These are phyloP conservation scores for Elanoides forficatus DNA, from an alignment of 2,113 vertebrate species.

Conservation along the genomic window DNA sequence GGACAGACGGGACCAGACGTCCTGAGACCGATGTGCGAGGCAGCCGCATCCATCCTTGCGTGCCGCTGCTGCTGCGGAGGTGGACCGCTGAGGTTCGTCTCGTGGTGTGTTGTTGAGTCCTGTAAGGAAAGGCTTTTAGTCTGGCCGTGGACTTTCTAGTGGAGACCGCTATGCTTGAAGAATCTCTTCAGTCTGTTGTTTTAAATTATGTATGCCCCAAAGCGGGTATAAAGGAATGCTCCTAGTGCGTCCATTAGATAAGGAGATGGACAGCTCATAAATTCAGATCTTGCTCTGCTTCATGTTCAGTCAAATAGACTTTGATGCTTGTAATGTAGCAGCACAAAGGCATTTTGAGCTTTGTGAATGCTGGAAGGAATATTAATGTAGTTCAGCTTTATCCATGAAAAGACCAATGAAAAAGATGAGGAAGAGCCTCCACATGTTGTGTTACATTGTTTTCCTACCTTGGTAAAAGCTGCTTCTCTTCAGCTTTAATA, in stretches of 20 bases:
- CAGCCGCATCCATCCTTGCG: background rate
- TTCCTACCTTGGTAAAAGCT: background rate
- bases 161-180: background rate
- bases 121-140: background rate
- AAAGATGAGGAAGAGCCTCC: background rate
- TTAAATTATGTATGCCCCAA: slow-evolving; percentile 17
- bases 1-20: background rate
- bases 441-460: background rate
- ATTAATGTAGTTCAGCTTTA: slow-evolving; percentile 1
- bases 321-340: slow-evolving; percentile 27
- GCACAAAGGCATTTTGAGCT: slow-evolving; percentile 35
- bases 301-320: slow-evolving; percentile 32
- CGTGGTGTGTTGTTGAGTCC: background rate
- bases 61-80: background rate
- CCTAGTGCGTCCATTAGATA: background rate
- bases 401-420: background rate
- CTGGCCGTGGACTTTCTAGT: background rate
- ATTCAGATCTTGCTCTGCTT: slow-evolving; percentile 38
- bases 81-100: background rate
- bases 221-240: slow-evolving; percentile 14
- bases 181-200: background rate
- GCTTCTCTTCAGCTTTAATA: background rate
- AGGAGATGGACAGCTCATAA: slow-evolving; percentile 28
- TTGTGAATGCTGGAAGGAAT: slow-evolving; percentile 1
- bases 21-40: background rate